Evolutionary conservation across 1,140 invertebrate species (phyloP).

Genomic region (Drosophila mauritiana): DNA sequence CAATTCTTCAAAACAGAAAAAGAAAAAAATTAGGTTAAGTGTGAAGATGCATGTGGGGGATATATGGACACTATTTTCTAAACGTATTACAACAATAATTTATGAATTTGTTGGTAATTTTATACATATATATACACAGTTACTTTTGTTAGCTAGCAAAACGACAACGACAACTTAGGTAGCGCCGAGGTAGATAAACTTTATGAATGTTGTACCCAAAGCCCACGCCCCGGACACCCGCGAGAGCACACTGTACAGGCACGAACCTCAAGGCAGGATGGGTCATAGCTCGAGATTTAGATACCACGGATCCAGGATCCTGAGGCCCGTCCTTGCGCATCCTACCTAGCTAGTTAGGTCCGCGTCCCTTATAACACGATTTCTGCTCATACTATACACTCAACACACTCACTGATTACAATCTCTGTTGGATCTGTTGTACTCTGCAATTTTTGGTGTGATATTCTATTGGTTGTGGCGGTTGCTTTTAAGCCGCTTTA

Average conservation of each 20-base stretch:
- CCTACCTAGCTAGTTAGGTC: slow-evolving; percentile 73
- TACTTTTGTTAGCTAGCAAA: slow-evolving; percentile 81
- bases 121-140: slow-evolving; percentile 78
- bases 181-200: slow-evolving; percentile 78
- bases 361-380: slow-evolving; percentile 50
- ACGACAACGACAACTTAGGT: slow-evolving; percentile 80
- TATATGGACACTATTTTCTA: slow-evolving; percentile 83
- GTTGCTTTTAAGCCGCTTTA: slow-evolving; percentile 71
- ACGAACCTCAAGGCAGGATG: slow-evolving; percentile 51
- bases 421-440: slow-evolving; percentile 75
- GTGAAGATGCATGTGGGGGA: slow-evolving; percentile 49
- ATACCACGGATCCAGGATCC: neutral
- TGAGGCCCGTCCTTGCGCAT: slow-evolving; percentile 6
- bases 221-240: slow-evolving; percentile 65
- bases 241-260: slow-evolving; percentile 69
- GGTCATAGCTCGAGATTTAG: neutral
- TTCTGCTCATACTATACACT: slow-evolving; percentile 35
- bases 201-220: slow-evolving; percentile 78
- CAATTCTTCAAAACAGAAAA: slow-evolving; percentile 59
- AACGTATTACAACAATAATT: slow-evolving; percentile 83
- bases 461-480: slow-evolving; percentile 84
- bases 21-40: slow-evolving; percentile 55
- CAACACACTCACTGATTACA: slow-evolving; percentile 47
- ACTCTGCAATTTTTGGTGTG: slow-evolving; percentile 82
- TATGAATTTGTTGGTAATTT: slow-evolving; percentile 79